phyloP scores from a whole-genome alignment of 1,140 invertebrate species.

The Orchestia grillus region DNA sequence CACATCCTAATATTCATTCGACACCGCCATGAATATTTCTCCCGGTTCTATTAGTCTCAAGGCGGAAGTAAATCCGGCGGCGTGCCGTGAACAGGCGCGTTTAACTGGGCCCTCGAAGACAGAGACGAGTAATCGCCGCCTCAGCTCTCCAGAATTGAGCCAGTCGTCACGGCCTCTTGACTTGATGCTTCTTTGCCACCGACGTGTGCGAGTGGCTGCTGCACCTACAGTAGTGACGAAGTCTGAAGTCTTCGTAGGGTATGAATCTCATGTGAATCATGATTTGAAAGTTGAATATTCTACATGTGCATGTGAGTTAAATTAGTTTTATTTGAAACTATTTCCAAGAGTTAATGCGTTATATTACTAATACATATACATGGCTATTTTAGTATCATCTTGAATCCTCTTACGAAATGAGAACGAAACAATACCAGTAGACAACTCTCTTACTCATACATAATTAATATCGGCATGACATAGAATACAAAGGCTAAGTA shows the following conservation, averaged over 20 bases:
- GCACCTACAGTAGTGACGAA: neutral
- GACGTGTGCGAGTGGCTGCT: neutral
- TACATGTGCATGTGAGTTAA: neutral
- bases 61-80: slow-evolving; percentile 65
- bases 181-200: neutral
- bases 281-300: too few species aligned
- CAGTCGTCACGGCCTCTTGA: neutral
- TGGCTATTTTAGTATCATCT: neutral
- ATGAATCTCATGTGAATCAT: neutral
- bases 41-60: slow-evolving; percentile 64
- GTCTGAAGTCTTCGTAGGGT: neutral
- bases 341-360: neutral
- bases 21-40: slow-evolving; percentile 62
- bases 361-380: neutral
- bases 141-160: neutral
- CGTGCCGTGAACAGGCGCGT: slow-evolving; percentile 61
- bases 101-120: slow-evolving; percentile 44
- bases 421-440: neutral
- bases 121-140: slow-evolving; percentile 3
- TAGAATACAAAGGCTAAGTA: neutral
- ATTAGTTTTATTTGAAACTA: neutral
- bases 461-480: neutral
- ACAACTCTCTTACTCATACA: neutral
- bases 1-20: slow-evolving; percentile 67
- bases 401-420: neutral